Base-by-base conservation (phyloP, 2,888 invertebrate species). In the Dryocosmus kuriphilus region DNA sequence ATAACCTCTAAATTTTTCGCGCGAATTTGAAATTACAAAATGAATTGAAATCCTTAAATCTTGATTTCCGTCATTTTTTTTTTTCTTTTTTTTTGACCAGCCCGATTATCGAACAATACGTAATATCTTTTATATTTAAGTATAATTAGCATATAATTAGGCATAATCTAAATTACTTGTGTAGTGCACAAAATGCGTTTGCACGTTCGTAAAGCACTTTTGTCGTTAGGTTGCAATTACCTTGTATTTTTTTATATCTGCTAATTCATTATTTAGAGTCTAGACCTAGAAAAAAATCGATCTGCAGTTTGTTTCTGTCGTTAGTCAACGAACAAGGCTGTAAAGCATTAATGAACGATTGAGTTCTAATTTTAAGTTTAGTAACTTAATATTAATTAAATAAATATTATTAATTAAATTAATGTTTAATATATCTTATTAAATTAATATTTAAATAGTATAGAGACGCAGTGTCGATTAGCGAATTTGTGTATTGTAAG, bases 391-490 rank as follows among this genome's bases (percentile, higher is more conserved):
- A 27, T 57, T 22, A 55, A 9, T 22, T 22, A 24, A 57, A 27
- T 27, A 57, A 76, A 75, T 71, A n/a, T n/a, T n/a, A n/a, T n/a
- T 22, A 24, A 57, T 57, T 27, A 57, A 76, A 75, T 71, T 77
- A 35, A 75, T 65, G 73, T 77, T 67, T 65, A 79, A 77, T 75
- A 61, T 75, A 41, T 24, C 24, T 75, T 60, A 30, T 61, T 32
- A 38, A 38, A 62, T 62, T 16, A 65, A n/a, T 65, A 24, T 65
- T 32, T 55, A 51, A 77, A 78, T 57, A 57, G 5, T 77, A 78
- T 77, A 38, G 78, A 57, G 55, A 38, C 79, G 77, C 79, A 78
- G 76, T 76, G 77, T 81, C 79, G 78, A 78, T 79, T 75, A 75
- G 77, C 79, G 76, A 79, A 81, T 75, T 75, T 75, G 62, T 77